phyloP scores from a whole-genome alignment of 2,888 invertebrate genomes.

The Branchipolynoe longqiensis region DNA sequence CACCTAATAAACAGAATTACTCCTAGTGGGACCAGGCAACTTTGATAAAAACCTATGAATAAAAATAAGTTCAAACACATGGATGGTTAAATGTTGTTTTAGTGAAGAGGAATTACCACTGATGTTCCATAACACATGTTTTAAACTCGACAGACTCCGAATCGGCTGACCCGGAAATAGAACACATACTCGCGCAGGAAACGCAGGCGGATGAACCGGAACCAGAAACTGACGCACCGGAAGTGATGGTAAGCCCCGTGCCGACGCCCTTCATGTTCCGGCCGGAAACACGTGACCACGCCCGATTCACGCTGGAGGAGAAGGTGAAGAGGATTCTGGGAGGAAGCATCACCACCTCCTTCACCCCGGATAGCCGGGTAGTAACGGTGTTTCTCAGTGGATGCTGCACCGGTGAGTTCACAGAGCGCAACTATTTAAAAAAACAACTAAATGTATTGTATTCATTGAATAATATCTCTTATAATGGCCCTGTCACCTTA shows the following conservation, averaged over 20 bases:
- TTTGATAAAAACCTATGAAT: too few species aligned
- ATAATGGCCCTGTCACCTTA: too few species aligned
- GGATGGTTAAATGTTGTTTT: too few species aligned
- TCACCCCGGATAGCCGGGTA: constrained; percentile 71
- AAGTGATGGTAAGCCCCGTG: constrained; percentile 55
- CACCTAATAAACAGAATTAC: too few species aligned
- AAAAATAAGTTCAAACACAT: too few species aligned
- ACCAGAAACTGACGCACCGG: not conserved
- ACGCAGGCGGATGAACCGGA: not conserved
- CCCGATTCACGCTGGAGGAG: constrained; percentile 67
- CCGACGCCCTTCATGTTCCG: constrained; percentile 52
- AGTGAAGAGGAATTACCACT: too few species aligned
- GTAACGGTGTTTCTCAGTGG: constrained; percentile 73
- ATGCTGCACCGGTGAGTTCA: constrained; percentile 72
- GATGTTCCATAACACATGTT: too few species aligned
- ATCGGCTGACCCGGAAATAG: constrained; percentile 11
- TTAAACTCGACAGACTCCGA: not conserved
- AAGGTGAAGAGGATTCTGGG: constrained; percentile 71
- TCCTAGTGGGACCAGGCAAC: too few species aligned
- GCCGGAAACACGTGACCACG: constrained; percentile 39
- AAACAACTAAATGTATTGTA: too few species aligned
- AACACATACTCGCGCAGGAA: not conserved
- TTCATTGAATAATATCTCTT: too few species aligned
- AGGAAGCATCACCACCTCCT: constrained; percentile 72
- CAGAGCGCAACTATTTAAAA: too few species aligned